These are phyloP conservation scores for Tortrix viridana DNA, from an alignment of 2,888 invertebrate genomes.

Conservation along the genomic window DNA sequence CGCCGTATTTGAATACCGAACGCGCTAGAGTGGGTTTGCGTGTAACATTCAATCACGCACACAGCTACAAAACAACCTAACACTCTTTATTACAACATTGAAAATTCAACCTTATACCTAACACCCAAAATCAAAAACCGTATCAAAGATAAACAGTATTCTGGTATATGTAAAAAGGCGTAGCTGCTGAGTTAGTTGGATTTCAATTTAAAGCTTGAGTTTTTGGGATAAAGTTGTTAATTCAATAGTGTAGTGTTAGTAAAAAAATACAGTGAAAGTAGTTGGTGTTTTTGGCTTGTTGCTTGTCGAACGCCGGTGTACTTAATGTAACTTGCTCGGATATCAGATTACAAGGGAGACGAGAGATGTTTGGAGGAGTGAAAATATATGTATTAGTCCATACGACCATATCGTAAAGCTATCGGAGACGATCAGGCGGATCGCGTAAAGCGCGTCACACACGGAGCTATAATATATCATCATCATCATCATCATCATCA, in stretches of 20 bases:
- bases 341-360: constrained; percentile 28
- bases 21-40: constrained; percentile 56
- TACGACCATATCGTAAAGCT: not conserved
- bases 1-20: constrained; percentile 43
- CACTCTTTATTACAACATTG: not conserved
- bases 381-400: not conserved
- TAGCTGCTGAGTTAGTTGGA: not conserved
- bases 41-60: constrained; percentile 55
- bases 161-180: not conserved
- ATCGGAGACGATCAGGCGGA: too few species aligned
- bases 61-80: constrained; percentile 4
- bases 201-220: not conserved
- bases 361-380: not conserved
- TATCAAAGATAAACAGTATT: not conserved
- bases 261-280: constrained; percentile 14
- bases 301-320: constrained; percentile 20
- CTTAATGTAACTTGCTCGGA: constrained; percentile 30
- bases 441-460: too few species aligned
- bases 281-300: constrained; percentile 14
- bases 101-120: constrained; percentile 3
- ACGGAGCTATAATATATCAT: too few species aligned
- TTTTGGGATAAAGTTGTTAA: not conserved
- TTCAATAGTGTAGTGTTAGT: not conserved
- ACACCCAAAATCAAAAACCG: not conserved
- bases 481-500: too few species aligned